Evolutionary conservation across 2,113 vertebrate genomes (phyloP).

Genomic region (Hystrix cristata): DNA sequence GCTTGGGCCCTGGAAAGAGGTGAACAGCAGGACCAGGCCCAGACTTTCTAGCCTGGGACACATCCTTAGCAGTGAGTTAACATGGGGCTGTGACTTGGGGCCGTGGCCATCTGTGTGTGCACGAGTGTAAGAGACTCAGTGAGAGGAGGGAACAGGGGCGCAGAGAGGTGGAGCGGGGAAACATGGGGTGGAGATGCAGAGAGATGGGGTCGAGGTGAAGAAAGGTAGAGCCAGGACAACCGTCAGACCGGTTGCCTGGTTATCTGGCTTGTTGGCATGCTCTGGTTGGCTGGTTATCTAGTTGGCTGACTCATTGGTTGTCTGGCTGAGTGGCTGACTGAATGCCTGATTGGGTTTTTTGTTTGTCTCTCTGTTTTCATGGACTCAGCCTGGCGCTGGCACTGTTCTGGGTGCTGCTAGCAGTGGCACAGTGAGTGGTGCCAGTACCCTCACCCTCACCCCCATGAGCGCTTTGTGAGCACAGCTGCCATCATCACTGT

Average conservation of each 20-base stretch:
- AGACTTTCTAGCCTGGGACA: background rate
- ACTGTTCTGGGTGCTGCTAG: background rate
- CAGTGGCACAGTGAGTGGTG: background rate
- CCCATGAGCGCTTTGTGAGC: rapidly evolving
- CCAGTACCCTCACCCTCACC: too few relatives aligned
- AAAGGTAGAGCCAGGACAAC: background rate
- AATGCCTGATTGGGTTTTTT: background rate
- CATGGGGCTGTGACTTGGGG: background rate
- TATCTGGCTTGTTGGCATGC: background rate
- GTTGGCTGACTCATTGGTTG: background rate
- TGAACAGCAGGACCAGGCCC: background rate
- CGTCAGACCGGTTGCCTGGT: background rate
- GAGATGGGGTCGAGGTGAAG: too few relatives aligned
- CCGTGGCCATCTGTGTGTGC: background rate
- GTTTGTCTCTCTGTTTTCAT: background rate
- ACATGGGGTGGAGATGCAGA: background rate
- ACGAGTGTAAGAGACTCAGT: background rate
- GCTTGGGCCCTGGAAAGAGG: background rate
- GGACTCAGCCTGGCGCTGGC: background rate
- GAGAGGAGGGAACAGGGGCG: rapidly evolving
- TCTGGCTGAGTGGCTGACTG: background rate
- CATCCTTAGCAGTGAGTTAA: background rate
- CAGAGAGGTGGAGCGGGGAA: background rate
- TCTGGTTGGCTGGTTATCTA: background rate
- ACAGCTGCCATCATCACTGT: background rate